Evolutionary conservation across 2,797 vertebrate species (phyloP).

Genomic region (Crenuchus spilurus): DNA sequence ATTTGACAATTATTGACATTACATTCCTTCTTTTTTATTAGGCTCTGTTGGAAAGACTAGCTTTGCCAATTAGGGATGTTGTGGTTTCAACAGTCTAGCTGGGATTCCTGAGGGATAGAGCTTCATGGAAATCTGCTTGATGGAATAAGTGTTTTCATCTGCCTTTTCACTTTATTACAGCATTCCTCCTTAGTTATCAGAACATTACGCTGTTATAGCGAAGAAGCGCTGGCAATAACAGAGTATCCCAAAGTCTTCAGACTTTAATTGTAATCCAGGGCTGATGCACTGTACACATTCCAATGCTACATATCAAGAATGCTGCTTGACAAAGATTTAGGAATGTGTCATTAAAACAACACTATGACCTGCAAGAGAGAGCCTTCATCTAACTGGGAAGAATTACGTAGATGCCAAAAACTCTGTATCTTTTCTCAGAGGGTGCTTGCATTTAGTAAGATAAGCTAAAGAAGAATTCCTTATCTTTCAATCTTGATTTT

Average conservation of each 20-base stretch:
- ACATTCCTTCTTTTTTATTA: constrained; percentile 41
- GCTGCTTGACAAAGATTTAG: too few species aligned
- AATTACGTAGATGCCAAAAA: constrained; percentile 17
- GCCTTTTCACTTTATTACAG: constrained; percentile 38
- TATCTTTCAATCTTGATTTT: constrained; percentile 32
- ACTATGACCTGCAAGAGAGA: background rate
- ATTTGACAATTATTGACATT: constrained; percentile 15
- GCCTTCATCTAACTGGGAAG: background rate
- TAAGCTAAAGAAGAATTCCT: constrained; percentile 37
- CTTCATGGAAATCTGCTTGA: constrained; percentile 55
- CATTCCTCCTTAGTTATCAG: constrained; percentile 40
- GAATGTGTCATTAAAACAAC: too few species aligned
- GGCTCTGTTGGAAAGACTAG: constrained; percentile 16
- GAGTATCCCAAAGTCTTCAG: background rate
- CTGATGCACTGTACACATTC: too few species aligned
- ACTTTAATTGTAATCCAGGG: background rate
- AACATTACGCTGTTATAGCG: background rate
- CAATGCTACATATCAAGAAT: too few species aligned
- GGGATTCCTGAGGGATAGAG: constrained; percentile 44
- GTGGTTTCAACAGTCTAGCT: constrained; percentile 32
- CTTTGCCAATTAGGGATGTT: constrained; percentile 37
- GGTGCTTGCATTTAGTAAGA: constrained; percentile 4
- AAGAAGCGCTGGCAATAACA: background rate
- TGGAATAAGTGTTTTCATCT: constrained; percentile 59
- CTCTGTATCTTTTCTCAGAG: background rate